Base-by-base conservation (phyloP, 2,888 invertebrate species). In the Drosophila atroscutellata region DNA sequence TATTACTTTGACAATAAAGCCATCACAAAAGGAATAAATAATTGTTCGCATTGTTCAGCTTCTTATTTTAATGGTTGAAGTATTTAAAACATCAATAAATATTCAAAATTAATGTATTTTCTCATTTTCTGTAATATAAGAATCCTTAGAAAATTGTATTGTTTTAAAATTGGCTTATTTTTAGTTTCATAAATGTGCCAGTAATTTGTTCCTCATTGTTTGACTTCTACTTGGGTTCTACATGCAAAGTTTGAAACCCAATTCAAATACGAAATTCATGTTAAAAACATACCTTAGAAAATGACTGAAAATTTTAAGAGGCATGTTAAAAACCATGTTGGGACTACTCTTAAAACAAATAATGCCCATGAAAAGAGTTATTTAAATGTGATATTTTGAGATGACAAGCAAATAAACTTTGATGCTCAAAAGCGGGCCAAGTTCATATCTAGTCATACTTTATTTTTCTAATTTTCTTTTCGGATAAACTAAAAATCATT, bases 201-300 rank as follows among this genome's bases (percentile, higher is more conserved):
- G 9, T 1, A 0, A n/a, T 9, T n/a, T 39, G 2, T n/a, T 11
- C 6, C 5, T n/a, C 2, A 6, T 39, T n/a, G 11, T 3, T 18
- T n/a, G 37, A 18, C 37, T 37, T n/a, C 18, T 3, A 37, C 2
- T 18, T 37, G 18, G 3, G 18, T 37, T 18, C 5, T 0, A 36
- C 15, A 15, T 15, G 15, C 34, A 15, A 36, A 36, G 30, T 15
- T 36, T 36, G 34, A 36, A 15, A 6, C 6, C 6, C 34, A 15
- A 37, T 18, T 37, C 18, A 8, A 18, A 37, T 3, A 8, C 18
- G 8, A 37, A 37, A n/a, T 11, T 11, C 11, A 42, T 5, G 5
- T n/a, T 20, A 11, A n/a, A 42, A 20, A 42, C 11, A 42, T 6
- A 11, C 1, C 5, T 20, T 2, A 42, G 5, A 42, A n/a, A n/a